Evolutionary conservation across 2,888 invertebrate species (phyloP).

Genomic region (Doris montereyensis): DNA sequence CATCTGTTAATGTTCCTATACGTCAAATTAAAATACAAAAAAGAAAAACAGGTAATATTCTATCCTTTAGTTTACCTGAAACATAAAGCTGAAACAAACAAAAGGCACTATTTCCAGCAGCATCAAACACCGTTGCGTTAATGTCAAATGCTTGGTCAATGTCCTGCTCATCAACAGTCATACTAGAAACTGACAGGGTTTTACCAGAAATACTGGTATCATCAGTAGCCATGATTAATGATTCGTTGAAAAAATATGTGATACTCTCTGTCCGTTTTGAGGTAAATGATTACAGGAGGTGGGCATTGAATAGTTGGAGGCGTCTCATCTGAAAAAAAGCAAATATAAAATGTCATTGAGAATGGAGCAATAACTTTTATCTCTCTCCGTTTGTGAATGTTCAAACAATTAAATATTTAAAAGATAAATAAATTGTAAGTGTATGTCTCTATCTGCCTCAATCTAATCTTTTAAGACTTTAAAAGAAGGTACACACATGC

Average conservation of each 20-base stretch:
- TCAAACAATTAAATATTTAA: too few species aligned
- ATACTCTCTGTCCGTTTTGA: background rate
- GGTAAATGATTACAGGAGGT: background rate
- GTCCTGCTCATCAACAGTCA: slow-evolving; percentile 9
- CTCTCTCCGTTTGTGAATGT: too few species aligned
- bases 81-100: slow-evolving; percentile 35
- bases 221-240: slow-evolving; percentile 6
- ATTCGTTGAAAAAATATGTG: background rate
- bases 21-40: too few species aligned
- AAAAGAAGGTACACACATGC: too few species aligned
- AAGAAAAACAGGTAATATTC: too few species aligned
- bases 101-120: slow-evolving; percentile 27
- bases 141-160: slow-evolving; percentile 5
- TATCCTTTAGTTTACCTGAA: slow-evolving; percentile 25
- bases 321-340: slow-evolving; percentile 24
- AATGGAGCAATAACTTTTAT: too few species aligned
- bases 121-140: slow-evolving; percentile 18
- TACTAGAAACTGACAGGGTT: background rate
- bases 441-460: too few species aligned
- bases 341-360: background rate
- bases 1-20: too few species aligned
- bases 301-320: slow-evolving; percentile 33
- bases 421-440: too few species aligned
- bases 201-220: background rate
- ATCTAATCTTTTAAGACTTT: too few species aligned